A percentile compares a stretch with the other conserved stretches of the same genome.
phyloP scores from a whole-genome alignment of 1,140 invertebrate genomes.

The Hirudo medicinalis region DNA sequence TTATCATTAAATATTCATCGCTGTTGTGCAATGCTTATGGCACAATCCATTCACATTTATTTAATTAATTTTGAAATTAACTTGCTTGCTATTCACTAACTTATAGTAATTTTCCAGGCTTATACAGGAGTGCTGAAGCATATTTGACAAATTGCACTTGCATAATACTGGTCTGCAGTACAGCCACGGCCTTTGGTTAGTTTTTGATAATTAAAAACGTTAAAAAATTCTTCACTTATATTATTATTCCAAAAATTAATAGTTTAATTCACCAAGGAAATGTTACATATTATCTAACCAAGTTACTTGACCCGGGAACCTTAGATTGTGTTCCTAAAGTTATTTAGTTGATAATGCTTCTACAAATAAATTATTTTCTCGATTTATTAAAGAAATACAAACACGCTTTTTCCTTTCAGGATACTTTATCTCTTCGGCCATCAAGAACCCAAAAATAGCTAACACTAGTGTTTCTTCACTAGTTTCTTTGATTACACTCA shows the following conservation, averaged over 20 bases:
- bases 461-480: slow-evolving; percentile 69
- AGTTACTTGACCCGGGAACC: no score
- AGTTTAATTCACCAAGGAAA: no score
- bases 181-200: slow-evolving; percentile 10
- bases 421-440: slow-evolving; percentile 71
- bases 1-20: not conserved
- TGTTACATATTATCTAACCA: no score
- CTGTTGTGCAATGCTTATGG: no score
- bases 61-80: no score
- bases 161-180: slow-evolving; percentile 11
- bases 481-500: slow-evolving; percentile 74
- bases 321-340: no score
- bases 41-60: no score
- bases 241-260: no score
- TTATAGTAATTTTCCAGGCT: not conserved
- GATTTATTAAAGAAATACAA: not conserved
- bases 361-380: not conserved
- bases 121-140: not conserved
- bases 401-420: slow-evolving; percentile 47
- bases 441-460: slow-evolving; percentile 63
- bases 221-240: no score
- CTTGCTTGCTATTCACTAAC: no score
- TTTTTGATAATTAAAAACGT: not conserved
- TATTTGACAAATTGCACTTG: slow-evolving; percentile 7
- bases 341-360: no score